A percentile compares a stretch with the other conserved stretches of the same genome.
phyloP scores from a whole-genome alignment of 2,888 invertebrate species.

The Cheilosia urbana region DNA sequence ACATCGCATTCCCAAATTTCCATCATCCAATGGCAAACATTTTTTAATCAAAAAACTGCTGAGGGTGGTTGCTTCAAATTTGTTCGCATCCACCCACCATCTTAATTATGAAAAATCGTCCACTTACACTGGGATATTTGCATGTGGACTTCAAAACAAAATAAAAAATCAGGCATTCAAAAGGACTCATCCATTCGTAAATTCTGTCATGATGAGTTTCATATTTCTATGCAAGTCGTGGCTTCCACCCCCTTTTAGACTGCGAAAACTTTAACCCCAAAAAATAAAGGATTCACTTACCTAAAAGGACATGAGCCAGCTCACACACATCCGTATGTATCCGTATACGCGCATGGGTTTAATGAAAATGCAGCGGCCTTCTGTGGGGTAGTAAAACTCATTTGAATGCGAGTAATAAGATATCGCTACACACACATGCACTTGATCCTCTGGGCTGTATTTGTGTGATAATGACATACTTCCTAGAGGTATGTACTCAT shows the following conservation, averaged over 20 bases:
- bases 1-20: slow-evolving; percentile 10
- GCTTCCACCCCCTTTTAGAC: slow-evolving; percentile 26
- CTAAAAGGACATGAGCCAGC: slow-evolving; percentile 37
- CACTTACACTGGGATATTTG: slow-evolving; percentile 36
- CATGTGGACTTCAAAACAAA: slow-evolving; percentile 40
- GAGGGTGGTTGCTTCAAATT: slow-evolving; percentile 19
- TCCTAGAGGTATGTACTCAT: slow-evolving; percentile 46
- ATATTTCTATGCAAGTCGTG: slow-evolving; percentile 46
- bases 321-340: neutral
- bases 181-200: slow-evolving; percentile 68
- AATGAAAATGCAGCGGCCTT: slow-evolving; percentile 69
- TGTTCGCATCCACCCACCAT: slow-evolving; percentile 55
- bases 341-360: slow-evolving; percentile 33
- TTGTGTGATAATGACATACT: slow-evolving; percentile 70
- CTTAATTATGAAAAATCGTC: slow-evolving; percentile 70
- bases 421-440: slow-evolving; percentile 48
- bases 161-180: slow-evolving; percentile 18
- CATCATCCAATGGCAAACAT: slow-evolving; percentile 59
- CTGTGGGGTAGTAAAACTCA: slow-evolving; percentile 69
- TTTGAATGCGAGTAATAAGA: slow-evolving; percentile 58
- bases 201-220: slow-evolving; percentile 74
- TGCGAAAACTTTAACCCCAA: slow-evolving; percentile 18
- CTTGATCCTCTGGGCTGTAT: slow-evolving; percentile 34
- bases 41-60: slow-evolving; percentile 68
- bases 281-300: slow-evolving; percentile 52